A percentile compares a stretch with the other conserved stretches of the same genome.
These are phyloP conservation scores for Lophura nycthemera DNA, from an alignment of 2,113 vertebrate species.

Conservation along the genomic window DNA sequence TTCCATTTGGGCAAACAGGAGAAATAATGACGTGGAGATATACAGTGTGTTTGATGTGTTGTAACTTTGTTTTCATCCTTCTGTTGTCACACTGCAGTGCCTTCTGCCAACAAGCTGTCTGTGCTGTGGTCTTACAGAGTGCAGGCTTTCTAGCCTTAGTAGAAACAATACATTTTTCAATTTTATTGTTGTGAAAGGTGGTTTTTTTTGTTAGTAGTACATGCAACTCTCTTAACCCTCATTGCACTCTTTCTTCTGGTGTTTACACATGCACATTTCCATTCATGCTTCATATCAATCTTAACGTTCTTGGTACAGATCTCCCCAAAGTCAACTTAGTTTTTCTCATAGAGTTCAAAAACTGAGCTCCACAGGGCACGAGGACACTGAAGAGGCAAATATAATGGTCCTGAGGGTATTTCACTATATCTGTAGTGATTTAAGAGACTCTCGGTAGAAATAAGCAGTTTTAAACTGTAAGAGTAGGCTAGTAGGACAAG, in stretches of 20 bases:
- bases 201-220: neutral
- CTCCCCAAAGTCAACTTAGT: neutral
- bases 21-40: neutral
- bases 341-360: neutral
- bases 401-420: neutral
- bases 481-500: accelerated
- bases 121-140: neutral
- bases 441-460: neutral
- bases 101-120: slow-evolving; percentile 20
- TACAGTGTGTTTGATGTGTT: neutral
- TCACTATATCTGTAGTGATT: neutral
- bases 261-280: neutral
- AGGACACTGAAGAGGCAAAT: neutral
- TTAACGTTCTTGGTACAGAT: neutral
- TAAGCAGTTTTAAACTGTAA: neutral
- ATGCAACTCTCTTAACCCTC: neutral
- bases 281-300: neutral
- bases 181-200: neutral
- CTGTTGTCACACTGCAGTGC: neutral
- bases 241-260: neutral
- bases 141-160: neutral
- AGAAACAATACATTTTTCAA: neutral
- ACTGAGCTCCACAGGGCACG: neutral
- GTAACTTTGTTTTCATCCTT: neutral
- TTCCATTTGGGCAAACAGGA: neutral